A percentile compares a stretch with the other conserved stretches of the same genome.
Conservation (phyloP, 23 tunicate species). For the Phallusia fumigata region DNA sequence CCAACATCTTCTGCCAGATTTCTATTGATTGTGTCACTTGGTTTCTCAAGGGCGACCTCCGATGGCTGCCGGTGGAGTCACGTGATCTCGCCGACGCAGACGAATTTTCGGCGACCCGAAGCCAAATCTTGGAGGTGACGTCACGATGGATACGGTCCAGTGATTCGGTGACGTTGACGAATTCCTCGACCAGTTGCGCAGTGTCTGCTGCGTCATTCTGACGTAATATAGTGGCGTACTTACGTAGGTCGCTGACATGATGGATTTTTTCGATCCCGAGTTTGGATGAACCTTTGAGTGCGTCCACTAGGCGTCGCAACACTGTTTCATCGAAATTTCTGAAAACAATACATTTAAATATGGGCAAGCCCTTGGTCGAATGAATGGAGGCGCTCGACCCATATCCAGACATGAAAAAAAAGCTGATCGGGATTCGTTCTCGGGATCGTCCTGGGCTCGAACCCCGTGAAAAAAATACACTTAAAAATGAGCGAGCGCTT, state of each 20-base stretch:
- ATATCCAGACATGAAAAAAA: no score
- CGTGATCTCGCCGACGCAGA: slow-evolving; percentile 53
- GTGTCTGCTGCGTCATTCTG: slow-evolving; percentile 66
- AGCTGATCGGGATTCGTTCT: no score
- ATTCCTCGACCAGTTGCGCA: slow-evolving; percentile 59
- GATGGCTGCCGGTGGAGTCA: slow-evolving; percentile 35
- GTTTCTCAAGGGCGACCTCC: slow-evolving; percentile 52
- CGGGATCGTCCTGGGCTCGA: no score
- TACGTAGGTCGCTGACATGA: slow-evolving; percentile 58
- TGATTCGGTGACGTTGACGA: slow-evolving; percentile 62
- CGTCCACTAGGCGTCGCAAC: slow-evolving; percentile 48
- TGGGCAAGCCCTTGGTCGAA: no score
- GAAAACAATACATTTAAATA: not conserved
- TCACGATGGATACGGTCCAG: slow-evolving; percentile 72
- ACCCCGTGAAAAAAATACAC: no score
- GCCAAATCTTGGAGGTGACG: slow-evolving; percentile 63
- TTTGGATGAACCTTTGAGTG: slow-evolving; percentile 32
- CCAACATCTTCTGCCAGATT: slow-evolving; percentile 66
- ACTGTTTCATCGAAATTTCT: slow-evolving; percentile 36
- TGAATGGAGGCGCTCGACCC: no score
- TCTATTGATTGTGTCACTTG: slow-evolving; percentile 55
- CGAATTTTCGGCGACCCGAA: slow-evolving; percentile 27
- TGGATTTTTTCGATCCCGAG: slow-evolving; percentile 45
- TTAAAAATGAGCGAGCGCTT: no score
- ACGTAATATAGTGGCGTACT: slow-evolving; percentile 58